Base-by-base conservation (phyloP, 2,888 invertebrate genomes). In the Lymantria dispar region DNA sequence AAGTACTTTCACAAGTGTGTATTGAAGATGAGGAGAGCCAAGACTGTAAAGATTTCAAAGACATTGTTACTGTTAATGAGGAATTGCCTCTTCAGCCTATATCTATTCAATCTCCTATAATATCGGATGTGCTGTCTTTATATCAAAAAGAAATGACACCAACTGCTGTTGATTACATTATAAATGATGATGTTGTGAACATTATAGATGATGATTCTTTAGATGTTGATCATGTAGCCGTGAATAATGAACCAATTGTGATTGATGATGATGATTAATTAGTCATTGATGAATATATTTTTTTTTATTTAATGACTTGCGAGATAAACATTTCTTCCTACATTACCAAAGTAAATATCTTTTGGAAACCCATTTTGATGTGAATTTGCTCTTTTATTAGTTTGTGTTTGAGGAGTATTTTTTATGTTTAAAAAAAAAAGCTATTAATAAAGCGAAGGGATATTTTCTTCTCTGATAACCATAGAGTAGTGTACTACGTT, bases 111-210 rank as follows among this genome's bases (percentile, higher is more conserved):
- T 81, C 87, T 1, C 88, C 89, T 0, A 83, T 90, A 3, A 90
- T 90, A 67, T 91, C 89, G 0, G 88, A 88, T 47, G 89, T 91
- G 3, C 68, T 89, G 9, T 90, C 90, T 0, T 72, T 89, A 0
- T 87, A 78, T 54, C 76, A 83, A 51, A 72, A 75, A 9, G 75
- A 79, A 29, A 72, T 75, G 31, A 67, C 45, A 10, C 39, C 40
- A 13, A 13, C 7, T 8, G 48, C 48, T 1, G 47, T 49, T 12
- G 62, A 56, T 12, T n/a, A 38, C n/a, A 12, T 48, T 1, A 45
- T 50, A n/a, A 54, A 54, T 8, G 62, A 52, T 41, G 59, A 56
- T 12, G 56, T 83, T 0, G 79, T 84, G 7, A 64, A 68, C 48
- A 56, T 85, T 14, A 70, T 74, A 1, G 85, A 83, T 30, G 83